These are phyloP conservation scores for Uropsilus gracilis DNA, from an alignment of 2,113 vertebrate genomes.

Conservation along the genomic window DNA sequence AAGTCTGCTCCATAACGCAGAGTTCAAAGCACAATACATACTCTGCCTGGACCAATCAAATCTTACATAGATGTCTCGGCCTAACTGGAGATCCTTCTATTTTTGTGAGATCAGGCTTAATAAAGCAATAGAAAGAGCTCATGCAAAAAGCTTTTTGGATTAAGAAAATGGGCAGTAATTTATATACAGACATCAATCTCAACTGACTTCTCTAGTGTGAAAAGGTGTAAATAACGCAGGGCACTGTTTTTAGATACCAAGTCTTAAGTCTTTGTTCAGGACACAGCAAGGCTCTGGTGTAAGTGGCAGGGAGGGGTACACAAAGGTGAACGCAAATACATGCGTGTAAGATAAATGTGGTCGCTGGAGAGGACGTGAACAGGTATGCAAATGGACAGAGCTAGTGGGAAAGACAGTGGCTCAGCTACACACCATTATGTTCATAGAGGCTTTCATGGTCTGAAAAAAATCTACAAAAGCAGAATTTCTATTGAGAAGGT, in stretches of 20 bases:
- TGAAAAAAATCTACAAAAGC: slow-evolving; percentile 22
- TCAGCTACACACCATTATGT: background rate
- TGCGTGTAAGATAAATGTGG: background rate
- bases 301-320: background rate
- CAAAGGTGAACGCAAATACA: slow-evolving; percentile 35
- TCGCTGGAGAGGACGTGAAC: slow-evolving; percentile 9
- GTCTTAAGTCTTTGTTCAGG: slow-evolving; percentile 24
- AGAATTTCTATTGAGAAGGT: slow-evolving; percentile 58
- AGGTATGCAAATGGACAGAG: background rate
- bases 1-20: background rate
- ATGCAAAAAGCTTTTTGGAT: slow-evolving; percentile 54
- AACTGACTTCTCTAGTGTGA: slow-evolving; percentile 16
- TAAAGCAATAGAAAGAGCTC: slow-evolving; percentile 36
- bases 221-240: slow-evolving; percentile 62
- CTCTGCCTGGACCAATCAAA: background rate
- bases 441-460: slow-evolving; percentile 15
- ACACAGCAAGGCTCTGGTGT: background rate
- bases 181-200: slow-evolving; percentile 61
- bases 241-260: background rate
- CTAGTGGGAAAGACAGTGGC: background rate
- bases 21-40: slow-evolving; percentile 30
- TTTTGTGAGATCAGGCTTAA: slow-evolving; percentile 52
- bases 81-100: slow-evolving; percentile 9
- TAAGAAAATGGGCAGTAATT: slow-evolving; percentile 66
- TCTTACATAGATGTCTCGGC: slow-evolving; percentile 35